A percentile compares a stretch with the other conserved stretches of the same genome.
Evolutionary conservation across 2,113 vertebrate genomes (phyloP).

Genomic region (Jacana jacana): DNA sequence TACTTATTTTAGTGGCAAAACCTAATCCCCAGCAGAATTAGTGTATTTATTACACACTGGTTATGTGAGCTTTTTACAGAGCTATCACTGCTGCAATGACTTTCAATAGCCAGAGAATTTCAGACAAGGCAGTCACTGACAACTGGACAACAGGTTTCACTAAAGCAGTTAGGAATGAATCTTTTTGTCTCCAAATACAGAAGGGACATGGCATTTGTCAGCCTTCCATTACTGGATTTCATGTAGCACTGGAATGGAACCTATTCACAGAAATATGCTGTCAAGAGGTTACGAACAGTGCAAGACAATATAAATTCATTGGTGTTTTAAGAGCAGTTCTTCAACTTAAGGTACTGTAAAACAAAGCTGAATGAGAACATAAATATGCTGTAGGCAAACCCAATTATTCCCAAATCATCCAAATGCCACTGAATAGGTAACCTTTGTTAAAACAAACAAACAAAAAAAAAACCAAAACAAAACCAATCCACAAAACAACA

Average conservation of each 20-base stretch:
- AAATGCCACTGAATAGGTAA: background rate
- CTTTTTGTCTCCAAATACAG: constrained; percentile 40
- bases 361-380: background rate
- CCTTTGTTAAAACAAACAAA: background rate
- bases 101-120: background rate
- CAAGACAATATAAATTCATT: background rate
- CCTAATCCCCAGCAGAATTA: background rate
- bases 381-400: background rate
- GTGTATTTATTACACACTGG: background rate
- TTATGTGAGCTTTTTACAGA: background rate
- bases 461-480: background rate
- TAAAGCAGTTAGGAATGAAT: background rate
- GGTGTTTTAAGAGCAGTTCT: background rate
- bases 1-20: background rate
- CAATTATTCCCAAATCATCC: background rate
- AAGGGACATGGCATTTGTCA: constrained; percentile 39
- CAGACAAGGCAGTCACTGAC: background rate
- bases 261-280: constrained; percentile 16
- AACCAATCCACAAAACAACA: background rate
- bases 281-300: constrained; percentile 57
- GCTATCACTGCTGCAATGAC: background rate
- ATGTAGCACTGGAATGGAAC: constrained; percentile 65
- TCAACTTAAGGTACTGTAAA: background rate
- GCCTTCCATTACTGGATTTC: background rate
- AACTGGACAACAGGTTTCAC: background rate